Base-by-base conservation (phyloP, 64 coral and sea anemone genomes). In the Platygyra sinensis region DNA sequence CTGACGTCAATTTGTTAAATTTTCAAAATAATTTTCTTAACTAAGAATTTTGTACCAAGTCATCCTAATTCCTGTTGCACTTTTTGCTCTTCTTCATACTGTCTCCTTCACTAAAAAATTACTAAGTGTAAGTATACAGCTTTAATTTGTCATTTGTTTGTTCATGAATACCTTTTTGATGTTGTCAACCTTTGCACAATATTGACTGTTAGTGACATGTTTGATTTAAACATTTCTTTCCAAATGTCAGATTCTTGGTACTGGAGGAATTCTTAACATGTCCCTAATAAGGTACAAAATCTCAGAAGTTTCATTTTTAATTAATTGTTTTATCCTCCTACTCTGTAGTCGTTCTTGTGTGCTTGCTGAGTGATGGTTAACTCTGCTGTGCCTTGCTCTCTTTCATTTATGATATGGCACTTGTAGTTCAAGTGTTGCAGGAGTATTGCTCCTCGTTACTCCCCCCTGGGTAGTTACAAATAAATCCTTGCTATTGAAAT, bases 91-190 rank as follows among this genome's bases (percentile, higher is more conserved):
- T 74, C 91, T 98, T 71, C 96, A 98, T 59, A 92, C 96, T 20
- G 86, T 94, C 36, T 94, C 73, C 62, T 98, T 98, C 87, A 98
- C 93, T 30, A 98, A 98, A 77, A 98, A 98, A 62, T 89, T 98
- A 50, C 86, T 98, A 27, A 93, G 94, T 90, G 93, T 98, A 90
- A 98, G 95, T 92, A 46, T 65, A 46, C 38, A 74, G n/a, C n/a
- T n/a, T 69, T 65, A 8, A 8, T 22, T 24, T 69, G 65, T 69
- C n/a, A 27, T 17, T 18, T 25, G 10, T 27, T 69, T 69, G 22
- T 69, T 11, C n/a, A 11, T n/a, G 2, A 3, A 24, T 22, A 77
- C 36, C 36, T 31, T 73, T 30, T 19, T 38, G 42, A 20, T 9
- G 13, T 0, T 55, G 11, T 62, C 57, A 31, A 20, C 2, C 16